Evolutionary conservation across 2,888 invertebrate species (phyloP), one percentile per base, ranked within the genome.

Genomic region (Rosalia funebris): DNA sequence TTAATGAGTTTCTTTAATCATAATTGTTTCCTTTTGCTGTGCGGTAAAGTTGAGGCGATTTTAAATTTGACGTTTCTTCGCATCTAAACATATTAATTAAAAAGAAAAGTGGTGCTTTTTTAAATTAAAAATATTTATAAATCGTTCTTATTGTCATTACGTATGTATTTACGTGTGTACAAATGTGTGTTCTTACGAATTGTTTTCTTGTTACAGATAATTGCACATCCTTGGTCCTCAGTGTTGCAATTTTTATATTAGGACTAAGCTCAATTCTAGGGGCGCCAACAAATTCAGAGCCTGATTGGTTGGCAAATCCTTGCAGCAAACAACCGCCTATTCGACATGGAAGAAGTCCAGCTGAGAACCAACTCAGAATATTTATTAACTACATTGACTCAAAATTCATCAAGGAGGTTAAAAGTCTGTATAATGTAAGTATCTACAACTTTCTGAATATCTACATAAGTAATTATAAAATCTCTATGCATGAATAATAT

Each of bases 281-380:
- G 15, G 71, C 71, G 9, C 69, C 71, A 7, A 46, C 60, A 4
- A 32, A 42, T 15, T 31, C 45, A 11, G 47, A 53, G 2, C 36
- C 54, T 19, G 62, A 62, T 10, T 69, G 73, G 68, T 75, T 72
- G 73, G 54, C 25, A 25, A 68, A 74, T 47, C 71, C 75, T n/a
- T 76, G 75, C 60, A 59, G 61, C 11, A 64, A 60, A 17, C 62
- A 62, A 36, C 39, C 57, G 2, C 63, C 48, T 34, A 10, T 69
- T 31, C 65, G 73, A 32, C 74, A 75, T 54, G 62, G 67, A 7
- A 63, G 75, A 17, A 73, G 74, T 59, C 54, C 72, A 12, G 69
- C 71, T 9, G 65, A 67, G 15, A 65, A 64, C 31, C 65, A 71
- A 45, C 65, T 74, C n/a, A 63, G 62, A 46, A 59, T 56, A 36